Base-by-base conservation (phyloP, 2,797 vertebrate species). In the Typhlichthys subterraneus region DNA sequence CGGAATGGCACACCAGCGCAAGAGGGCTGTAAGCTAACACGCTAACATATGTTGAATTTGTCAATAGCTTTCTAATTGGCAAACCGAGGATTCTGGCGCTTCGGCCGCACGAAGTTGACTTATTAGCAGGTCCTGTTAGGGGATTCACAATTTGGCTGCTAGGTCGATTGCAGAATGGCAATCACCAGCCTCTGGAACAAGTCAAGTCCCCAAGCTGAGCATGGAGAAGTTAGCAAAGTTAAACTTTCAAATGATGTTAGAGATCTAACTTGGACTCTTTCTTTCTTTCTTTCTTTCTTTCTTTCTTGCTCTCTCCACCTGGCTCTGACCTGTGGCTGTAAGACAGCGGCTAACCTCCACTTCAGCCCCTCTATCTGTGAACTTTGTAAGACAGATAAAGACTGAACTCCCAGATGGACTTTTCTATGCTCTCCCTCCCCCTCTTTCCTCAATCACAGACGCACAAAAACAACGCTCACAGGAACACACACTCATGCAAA, bases 361-460 rank as follows among this genome's bases (percentile, higher is more conserved):
- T 90, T 92, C 88, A 85, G 88, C 85, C 81, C 77, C 85, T 89
- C 87, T 93, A 94, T 92, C 88, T 81, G 76, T 96, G 95, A 95
- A 95, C 93, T 95, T 94, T 96, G 94, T 92, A 87, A 93, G 89
- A 85, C 77, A 91, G 91, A 92, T 93, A 93, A 93, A 93, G 90
- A 87, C 61, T 67, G 61, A 76, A 75, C 77, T 85, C 69, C 31
- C 76, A 71, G 72, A 90, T 83, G 76, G 88, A 88, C 86, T 91
- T 87, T 88, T 71, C 77, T 83, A 73, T 5, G 76, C 79, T 61
- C 81, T 68, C 68, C 61, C 72, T 74, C 76, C 64, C 55, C 64
- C 63, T 57, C 66, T 33, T 15, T 51, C 14, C 19, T 4, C 17
- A 57, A 64, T 51, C 55, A 51, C 54, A 65, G 51, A 53, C 46